Percentiles rank a stretch among this genome's conserved stretches.
phyloP scores from a whole-genome alignment of 2,888 invertebrate genomes.

The Euspilapteryx auroguttella region DNA sequence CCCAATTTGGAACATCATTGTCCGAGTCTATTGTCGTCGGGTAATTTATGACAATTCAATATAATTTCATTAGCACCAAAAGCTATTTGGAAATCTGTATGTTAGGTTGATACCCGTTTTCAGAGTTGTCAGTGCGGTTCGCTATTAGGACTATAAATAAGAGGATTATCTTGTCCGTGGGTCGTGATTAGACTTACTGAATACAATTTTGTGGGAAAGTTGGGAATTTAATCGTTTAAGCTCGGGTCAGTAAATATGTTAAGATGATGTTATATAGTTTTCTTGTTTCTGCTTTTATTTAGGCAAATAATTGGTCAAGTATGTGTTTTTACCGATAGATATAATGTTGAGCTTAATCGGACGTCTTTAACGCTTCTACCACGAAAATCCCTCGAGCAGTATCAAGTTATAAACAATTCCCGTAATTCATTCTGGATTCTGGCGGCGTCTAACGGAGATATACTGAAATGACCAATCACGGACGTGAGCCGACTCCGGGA shows the following conservation, averaged over 20 bases:
- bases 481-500: slow-evolving; percentile 36
- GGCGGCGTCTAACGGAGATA: slow-evolving; percentile 41
- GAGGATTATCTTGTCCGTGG: slow-evolving; percentile 51
- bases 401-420: slow-evolving; percentile 36
- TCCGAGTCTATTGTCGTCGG: slow-evolving; percentile 25
- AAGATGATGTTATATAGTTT: too few relatives aligned
- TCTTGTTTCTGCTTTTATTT: too few relatives aligned
- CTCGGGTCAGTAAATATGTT: too few relatives aligned
- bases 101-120: too few relatives aligned
- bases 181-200: slow-evolving; percentile 44
- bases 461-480: slow-evolving; percentile 56
- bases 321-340: too few relatives aligned
- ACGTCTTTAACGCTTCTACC: too few relatives aligned
- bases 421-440: slow-evolving; percentile 43
- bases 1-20: slow-evolving; percentile 18
- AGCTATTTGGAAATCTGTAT: slow-evolving; percentile 41
- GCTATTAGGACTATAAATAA: slow-evolving; percentile 50
- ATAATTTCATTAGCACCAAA: slow-evolving; percentile 49
- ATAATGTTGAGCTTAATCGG: too few relatives aligned
- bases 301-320: too few relatives aligned
- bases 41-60: slow-evolving; percentile 48
- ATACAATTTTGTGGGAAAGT: slow-evolving; percentile 43
- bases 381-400: slow-evolving; percentile 16
- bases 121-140: too few relatives aligned
- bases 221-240: slow-evolving; percentile 50